phyloP scores from a whole-genome alignment of 2,888 invertebrate genomes.

The Andrena chrysosceles region DNA sequence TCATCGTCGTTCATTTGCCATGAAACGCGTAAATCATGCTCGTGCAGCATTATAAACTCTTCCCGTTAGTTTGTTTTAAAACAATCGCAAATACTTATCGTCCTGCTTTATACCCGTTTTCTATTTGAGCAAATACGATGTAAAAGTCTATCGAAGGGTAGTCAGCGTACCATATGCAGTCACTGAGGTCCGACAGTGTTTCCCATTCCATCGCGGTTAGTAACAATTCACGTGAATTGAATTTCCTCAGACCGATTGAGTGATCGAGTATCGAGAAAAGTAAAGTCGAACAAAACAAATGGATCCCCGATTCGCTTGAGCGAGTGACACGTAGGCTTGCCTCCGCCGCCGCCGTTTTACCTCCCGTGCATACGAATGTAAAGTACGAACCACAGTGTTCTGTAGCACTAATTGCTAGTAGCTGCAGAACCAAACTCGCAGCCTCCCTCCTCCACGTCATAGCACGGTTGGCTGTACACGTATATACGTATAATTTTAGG shows the following conservation, averaged over 20 bases:
- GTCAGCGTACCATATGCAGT: no score
- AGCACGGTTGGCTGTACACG: conserved; percentile 20
- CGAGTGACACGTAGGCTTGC: not conserved
- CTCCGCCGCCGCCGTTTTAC: conserved; percentile 50
- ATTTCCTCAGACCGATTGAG: not conserved
- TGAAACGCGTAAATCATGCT: no score
- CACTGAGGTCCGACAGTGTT: no score
- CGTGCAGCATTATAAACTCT: no score
- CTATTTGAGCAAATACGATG: no score
- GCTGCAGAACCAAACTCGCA: conserved; percentile 54
- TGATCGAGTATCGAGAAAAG: conserved; percentile 3
- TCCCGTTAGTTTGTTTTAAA: no score
- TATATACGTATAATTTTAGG: conserved; percentile 55
- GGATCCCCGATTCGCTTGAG: conserved; percentile 1
- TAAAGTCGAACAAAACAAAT: conserved; percentile 21
- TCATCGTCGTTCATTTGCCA: no score
- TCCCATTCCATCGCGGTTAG: no score
- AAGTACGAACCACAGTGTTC: conserved; percentile 49
- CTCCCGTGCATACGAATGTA: conserved; percentile 64
- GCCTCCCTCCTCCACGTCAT: conserved; percentile 35
- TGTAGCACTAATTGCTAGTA: conserved; percentile 66
- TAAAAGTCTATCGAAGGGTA: no score
- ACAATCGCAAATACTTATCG: no score
- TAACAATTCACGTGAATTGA: not conserved
- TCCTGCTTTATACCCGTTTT: no score